Evolutionary conservation across 2,113 vertebrate species (phyloP).

Genomic region (Nipponia nippon): DNA sequence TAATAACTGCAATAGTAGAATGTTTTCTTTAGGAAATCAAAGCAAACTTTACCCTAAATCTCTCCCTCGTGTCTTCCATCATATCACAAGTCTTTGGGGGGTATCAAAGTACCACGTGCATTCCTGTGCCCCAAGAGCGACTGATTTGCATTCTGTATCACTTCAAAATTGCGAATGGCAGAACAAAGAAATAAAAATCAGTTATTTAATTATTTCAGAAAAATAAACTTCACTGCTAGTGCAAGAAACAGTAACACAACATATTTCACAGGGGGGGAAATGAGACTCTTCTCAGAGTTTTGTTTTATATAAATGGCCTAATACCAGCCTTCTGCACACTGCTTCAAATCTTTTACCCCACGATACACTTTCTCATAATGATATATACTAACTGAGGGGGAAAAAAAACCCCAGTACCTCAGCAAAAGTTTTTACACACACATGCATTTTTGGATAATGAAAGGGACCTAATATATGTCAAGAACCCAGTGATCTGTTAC

Average conservation of each 20-base stretch:
- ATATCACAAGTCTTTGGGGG: not conserved
- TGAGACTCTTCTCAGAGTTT: not conserved
- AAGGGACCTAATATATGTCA: not conserved
- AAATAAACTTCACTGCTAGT: not conserved
- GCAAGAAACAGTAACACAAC: not conserved
- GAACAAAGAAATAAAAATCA: not conserved
- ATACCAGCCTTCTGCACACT: not conserved
- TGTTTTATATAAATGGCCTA: not conserved
- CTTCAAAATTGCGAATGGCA: not conserved
- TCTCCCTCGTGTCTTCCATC: constrained; percentile 3
- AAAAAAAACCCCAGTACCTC: not conserved
- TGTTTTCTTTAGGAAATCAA: constrained; percentile 30
- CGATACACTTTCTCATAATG: not conserved
- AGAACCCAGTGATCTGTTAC: not conserved
- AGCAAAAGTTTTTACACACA: not conserved
- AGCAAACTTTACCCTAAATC: not conserved
- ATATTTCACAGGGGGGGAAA: not conserved
- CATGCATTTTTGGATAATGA: not conserved
- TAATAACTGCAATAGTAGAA: not conserved
- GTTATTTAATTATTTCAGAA: not conserved
- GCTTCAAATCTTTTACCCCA: not conserved
- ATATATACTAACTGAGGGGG: not conserved
- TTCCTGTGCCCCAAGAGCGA: not conserved
- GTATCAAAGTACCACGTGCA: not conserved
- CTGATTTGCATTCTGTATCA: not conserved